Evolutionary conservation across 2,113 vertebrate genomes (phyloP).

Genomic region (Hyla sarda): DNA sequence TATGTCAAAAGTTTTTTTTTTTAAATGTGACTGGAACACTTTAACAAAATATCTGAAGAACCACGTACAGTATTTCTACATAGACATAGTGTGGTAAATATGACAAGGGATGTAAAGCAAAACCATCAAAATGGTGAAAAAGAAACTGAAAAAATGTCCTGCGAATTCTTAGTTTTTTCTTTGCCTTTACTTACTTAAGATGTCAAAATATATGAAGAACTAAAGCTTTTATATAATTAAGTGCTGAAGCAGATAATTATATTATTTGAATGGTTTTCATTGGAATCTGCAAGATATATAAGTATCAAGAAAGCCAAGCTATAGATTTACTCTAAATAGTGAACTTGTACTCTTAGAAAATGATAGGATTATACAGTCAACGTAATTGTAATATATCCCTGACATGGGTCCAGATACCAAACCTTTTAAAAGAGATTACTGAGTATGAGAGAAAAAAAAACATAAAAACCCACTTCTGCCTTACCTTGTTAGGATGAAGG

Average conservation of each 20-base stretch:
- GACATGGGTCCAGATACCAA: conserved; percentile 70
- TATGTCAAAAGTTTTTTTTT: too few species aligned
- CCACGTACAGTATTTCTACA: too few species aligned
- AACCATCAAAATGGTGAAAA: too few species aligned
- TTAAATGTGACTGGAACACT: too few species aligned
- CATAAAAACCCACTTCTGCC: conserved; percentile 76
- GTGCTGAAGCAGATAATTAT: neutral
- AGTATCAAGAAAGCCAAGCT: neutral
- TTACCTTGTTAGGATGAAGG: conserved; percentile 69
- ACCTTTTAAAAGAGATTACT: conserved; percentile 82
- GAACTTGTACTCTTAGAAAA: conserved; percentile 57
- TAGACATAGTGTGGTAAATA: too few species aligned
- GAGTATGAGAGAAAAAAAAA: conserved; percentile 62
- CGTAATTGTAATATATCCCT: conserved; percentile 64
- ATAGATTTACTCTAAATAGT: neutral
- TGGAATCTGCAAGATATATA: neutral
- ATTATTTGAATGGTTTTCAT: neutral
- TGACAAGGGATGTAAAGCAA: too few species aligned
- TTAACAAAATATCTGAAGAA: too few species aligned
- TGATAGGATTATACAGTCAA: conserved; percentile 72
- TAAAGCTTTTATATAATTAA: neutral
- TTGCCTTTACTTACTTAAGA: too few species aligned
- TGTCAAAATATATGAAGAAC: neutral
- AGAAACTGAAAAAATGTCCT: too few species aligned
- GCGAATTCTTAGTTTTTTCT: too few species aligned